Base-by-base conservation (phyloP, 1,140 invertebrate genomes). In the Bombus waltoni region DNA sequence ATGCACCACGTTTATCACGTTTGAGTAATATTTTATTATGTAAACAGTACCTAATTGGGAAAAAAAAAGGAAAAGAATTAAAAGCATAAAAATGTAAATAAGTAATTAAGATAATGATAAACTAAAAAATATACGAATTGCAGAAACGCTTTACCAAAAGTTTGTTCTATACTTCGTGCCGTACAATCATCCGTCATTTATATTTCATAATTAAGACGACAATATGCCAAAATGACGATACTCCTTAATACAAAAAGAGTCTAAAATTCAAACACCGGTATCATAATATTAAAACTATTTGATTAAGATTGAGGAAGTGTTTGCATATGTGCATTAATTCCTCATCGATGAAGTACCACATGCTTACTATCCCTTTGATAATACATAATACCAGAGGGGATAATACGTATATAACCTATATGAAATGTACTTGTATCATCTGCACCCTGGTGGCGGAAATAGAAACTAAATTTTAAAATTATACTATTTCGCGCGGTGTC, bases 131-230 rank as follows among this genome's bases (percentile, higher is more conserved):
- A n/a, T 74, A 82, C 81, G 18, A 65, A 82, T 71, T 75, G 22
- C 47, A 38, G 59, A 66, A 82, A 82, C 10, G 38, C 2, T 66
- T 42, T 40, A n/a, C 81, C 81, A 66, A 75, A 82, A 35, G 15
- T 9, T 65, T 82, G 13, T 82, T 53, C 74, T 44, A 75, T 10
- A 38, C 32, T 75, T 66, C 25, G 9, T 9, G 15, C 4, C 3
- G 35, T 53, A 28, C 18, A 53, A 28, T 82, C 13, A 47, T 82
- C 72, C 42, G 75, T 82, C 4, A 47, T n/a, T 18, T 66, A 62
- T 32, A 28, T 13, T 32, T 53, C 18, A 25, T 65, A 9, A 38
- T 22, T 3, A n/a, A 47, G 9, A 47, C 3, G 4, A 25, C 18
- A 74, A 73, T 40, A 22, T 15, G 8, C 9, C 9, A 10, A 47